Base-by-base conservation (phyloP, 2,113 vertebrate species). In the Numida meleagris region DNA sequence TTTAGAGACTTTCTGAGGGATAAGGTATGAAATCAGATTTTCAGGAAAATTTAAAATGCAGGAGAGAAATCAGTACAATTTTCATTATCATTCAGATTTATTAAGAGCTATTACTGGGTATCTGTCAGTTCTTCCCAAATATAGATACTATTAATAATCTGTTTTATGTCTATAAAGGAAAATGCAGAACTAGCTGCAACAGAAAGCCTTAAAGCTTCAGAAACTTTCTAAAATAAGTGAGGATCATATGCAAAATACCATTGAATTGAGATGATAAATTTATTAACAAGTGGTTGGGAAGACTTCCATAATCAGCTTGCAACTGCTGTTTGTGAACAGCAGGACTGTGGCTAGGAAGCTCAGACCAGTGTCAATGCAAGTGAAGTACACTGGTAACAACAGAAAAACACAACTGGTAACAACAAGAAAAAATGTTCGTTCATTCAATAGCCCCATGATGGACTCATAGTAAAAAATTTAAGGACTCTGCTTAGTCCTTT, bases 71-170 rank as follows among this genome's bases (percentile, higher is more conserved):
- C 14, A 46, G 14, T 66, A 80, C 0, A 27, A 78, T 92, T 92
- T 96, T 93, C 72, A 77, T 89, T 80, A 80, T 14, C 25, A 31
- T 43, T 67, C 68, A 75, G 4, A 23, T 76, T 91, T 94, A 87
- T 91, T 87, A 85, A 51, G 78, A 86, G 45, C 45, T 89, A 82
- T 95, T 93, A 65, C 82, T 96, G 93, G 67, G 17, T 74, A 51
- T 29, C 14, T 57, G 55, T 29, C 19, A 9, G 29, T 48, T 86
- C 15, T 78, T 83, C 43, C 25, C 34, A 75, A 86, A 75, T 68
- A 40, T 65, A 58, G 24, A 59, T 38, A 57, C 33, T 7, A 43
- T 84, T 93, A 78, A 75, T 79, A 89, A 68, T 27, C 19, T 82
- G 29, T 5, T 3, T 78, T 82, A 38, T 48, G 34, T 23, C 17